phyloP scores from a whole-genome alignment of 2,888 invertebrate species.

The Fragum fragum region DNA sequence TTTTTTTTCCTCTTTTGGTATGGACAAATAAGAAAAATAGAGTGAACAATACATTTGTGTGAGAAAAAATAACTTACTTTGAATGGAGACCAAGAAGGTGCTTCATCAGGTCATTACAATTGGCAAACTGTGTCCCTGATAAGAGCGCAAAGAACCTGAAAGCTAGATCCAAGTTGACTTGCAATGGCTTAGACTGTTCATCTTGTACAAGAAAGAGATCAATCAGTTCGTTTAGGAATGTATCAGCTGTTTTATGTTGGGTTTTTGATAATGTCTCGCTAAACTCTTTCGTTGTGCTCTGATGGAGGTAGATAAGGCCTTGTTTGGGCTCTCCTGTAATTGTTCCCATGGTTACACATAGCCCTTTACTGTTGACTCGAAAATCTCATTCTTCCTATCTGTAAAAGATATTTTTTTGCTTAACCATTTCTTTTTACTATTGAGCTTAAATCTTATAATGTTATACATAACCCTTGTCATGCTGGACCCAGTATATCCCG shows the following conservation, averaged over 20 bases:
- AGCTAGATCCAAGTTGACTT: constrained; percentile 49
- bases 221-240: constrained; percentile 57
- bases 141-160: constrained; percentile 50
- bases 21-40: no score
- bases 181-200: constrained; percentile 33
- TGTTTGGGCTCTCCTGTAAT: constrained; percentile 29
- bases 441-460: no score
- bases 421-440: no score
- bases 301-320: constrained; percentile 56
- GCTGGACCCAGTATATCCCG: no score
- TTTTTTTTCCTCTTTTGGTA: no score
- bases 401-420: no score
- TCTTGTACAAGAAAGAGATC: constrained; percentile 38
- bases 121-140: constrained; percentile 45
- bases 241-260: constrained; percentile 37
- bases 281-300: constrained; percentile 38
- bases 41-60: no score
- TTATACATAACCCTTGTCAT: no score
- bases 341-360: constrained; percentile 54
- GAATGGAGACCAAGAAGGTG: constrained; percentile 50
- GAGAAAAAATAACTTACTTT: constrained; percentile 48
- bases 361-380: background rate
- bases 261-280: constrained; percentile 31
- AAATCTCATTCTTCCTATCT: no score
- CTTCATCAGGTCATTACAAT: constrained; percentile 59